phyloP scores from a whole-genome alignment of 2,888 invertebrate species.

The Lepidochrysops patricia region DNA sequence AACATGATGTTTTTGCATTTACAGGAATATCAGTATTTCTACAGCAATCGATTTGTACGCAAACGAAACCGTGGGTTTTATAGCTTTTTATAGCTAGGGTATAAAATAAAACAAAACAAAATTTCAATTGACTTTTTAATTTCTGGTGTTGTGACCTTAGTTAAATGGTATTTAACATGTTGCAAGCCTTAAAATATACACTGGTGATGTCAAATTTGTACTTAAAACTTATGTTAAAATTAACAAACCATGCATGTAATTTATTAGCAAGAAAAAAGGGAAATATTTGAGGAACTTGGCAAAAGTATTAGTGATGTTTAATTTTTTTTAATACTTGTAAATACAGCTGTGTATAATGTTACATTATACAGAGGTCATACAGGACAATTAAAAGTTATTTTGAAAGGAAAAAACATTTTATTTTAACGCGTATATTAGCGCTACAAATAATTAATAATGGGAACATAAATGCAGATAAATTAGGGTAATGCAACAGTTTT shows the following conservation, averaged over 20 bases:
- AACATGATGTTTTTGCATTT: too few relatives aligned
- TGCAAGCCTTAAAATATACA: conserved; percentile 40
- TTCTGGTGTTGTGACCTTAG: conserved; percentile 54
- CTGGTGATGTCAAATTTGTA: conserved; percentile 51
- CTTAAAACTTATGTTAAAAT: conserved; percentile 35
- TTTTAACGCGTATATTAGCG: not conserved
- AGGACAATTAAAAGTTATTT: too few relatives aligned
- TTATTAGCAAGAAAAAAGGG: not conserved
- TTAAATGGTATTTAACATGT: conserved; percentile 55
- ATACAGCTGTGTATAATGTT: too few relatives aligned
- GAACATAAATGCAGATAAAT: not conserved
- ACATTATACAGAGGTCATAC: too few relatives aligned
- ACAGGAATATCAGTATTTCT: too few relatives aligned
- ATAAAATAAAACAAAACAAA: conserved; percentile 15
- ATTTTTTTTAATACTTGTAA: too few relatives aligned
- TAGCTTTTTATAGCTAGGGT: too few relatives aligned
- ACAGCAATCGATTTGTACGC: too few relatives aligned
- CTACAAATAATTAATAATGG: not conserved
- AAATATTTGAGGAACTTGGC: too few relatives aligned
- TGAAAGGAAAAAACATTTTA: not conserved
- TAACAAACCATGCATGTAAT: not conserved
- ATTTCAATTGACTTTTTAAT: conserved; percentile 33
- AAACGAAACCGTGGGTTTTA: too few relatives aligned
- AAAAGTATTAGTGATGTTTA: too few relatives aligned
- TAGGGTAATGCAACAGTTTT: not conserved